Evolutionary conservation across 2,113 vertebrate genomes (phyloP).

Genomic region (Nothocercus julius): DNA sequence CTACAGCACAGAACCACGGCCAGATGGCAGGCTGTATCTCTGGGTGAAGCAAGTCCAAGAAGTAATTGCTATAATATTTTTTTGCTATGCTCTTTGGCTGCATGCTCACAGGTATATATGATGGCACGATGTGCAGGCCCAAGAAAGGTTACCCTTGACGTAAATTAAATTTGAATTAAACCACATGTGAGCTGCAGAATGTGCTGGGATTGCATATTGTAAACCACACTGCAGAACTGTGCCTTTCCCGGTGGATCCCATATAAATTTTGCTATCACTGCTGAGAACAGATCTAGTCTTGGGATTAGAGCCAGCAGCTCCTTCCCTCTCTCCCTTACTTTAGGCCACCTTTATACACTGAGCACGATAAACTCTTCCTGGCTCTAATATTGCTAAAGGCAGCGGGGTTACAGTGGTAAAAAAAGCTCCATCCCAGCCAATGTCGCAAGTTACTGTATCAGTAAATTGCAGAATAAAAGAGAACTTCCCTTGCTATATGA

Average conservation of each 20-base stretch:
- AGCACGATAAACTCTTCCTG: conserved; percentile 34
- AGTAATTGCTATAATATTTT: neutral
- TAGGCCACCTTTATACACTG: conserved; percentile 24
- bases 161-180: conserved; percentile 25
- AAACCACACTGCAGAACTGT: neutral
- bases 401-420: neutral
- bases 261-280: conserved; percentile 49
- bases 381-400: neutral
- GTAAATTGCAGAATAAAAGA: conserved; percentile 35
- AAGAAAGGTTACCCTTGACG: neutral
- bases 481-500: neutral
- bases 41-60: neutral
- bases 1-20: neutral
- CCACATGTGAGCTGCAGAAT: conserved; percentile 30
- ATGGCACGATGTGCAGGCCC: neutral
- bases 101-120: neutral
- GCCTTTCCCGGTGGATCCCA: conserved; percentile 7
- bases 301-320: conserved; percentile 20
- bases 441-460: neutral
- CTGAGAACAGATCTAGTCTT: conserved; percentile 35
- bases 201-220: conserved; percentile 48
- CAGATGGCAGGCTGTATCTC: neutral
- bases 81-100: neutral
- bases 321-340: conserved; percentile 14
- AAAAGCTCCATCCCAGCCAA: neutral